Percentiles rank a stretch among this genome's conserved stretches.
Conservation (phyloP, 2,113 vertebrate genomes). For the Pomatorhinus ruficollis region DNA sequence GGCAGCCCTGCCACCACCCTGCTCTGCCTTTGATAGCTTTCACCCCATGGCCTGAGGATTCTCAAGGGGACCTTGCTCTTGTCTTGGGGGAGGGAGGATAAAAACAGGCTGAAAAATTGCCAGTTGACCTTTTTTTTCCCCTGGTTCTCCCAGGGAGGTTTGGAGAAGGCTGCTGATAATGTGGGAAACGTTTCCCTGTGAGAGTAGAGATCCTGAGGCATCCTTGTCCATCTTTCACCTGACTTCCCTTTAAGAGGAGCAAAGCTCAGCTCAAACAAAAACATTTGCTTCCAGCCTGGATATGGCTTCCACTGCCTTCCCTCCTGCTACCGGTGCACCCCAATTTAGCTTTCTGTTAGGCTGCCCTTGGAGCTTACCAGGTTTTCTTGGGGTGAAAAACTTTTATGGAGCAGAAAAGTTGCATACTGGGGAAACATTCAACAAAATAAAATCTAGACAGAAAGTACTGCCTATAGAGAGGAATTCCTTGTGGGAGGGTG, state of each 20-base stretch:
- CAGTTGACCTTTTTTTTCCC: fast-evolving
- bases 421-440: neutral
- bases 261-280: neutral
- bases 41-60: neutral
- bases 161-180: neutral
- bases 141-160: neutral
- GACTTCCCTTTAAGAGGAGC: neutral
- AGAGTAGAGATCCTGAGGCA: neutral
- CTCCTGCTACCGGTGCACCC: neutral
- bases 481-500: neutral
- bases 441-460: neutral
- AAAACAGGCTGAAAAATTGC: neutral
- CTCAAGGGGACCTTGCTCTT: neutral
- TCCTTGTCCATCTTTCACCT: neutral
- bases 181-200: neutral
- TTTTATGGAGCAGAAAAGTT: neutral
- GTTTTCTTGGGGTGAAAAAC: neutral
- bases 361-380: neutral
- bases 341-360: neutral
- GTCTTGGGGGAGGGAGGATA: neutral
- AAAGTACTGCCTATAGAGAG: neutral
- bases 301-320: fast-evolving
- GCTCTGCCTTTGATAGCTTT: neutral
- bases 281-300: neutral
- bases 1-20: neutral